phyloP scores from a whole-genome alignment of 2,888 invertebrate species.

The Arctia plantaginis region DNA sequence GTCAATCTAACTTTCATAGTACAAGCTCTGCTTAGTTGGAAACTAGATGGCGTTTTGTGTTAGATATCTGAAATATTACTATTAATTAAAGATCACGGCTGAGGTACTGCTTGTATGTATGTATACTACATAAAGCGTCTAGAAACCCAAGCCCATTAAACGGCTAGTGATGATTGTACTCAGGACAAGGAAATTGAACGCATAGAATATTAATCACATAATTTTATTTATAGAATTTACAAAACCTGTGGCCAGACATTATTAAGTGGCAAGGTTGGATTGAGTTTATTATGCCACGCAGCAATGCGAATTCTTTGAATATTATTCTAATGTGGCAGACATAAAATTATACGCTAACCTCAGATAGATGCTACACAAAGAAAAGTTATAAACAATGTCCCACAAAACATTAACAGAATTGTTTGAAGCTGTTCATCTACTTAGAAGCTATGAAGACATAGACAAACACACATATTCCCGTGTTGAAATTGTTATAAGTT shows the following conservation, averaged over 20 bases:
- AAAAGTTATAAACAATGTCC: not conserved
- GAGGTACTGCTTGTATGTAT: not conserved
- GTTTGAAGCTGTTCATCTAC: not conserved
- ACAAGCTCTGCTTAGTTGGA: too few species aligned
- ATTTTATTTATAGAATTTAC: slow-evolving; percentile 39
- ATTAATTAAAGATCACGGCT: too few species aligned
- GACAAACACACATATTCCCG: not conserved
- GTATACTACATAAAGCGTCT: not conserved
- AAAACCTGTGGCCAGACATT: slow-evolving; percentile 40
- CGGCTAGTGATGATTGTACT: slow-evolving; percentile 15
- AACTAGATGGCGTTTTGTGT: too few species aligned
- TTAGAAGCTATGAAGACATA: not conserved
- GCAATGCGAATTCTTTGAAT: slow-evolving; percentile 49
- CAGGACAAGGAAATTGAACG: slow-evolving; percentile 48
- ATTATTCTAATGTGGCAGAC: slow-evolving; percentile 17
- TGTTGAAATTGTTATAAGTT: not conserved
- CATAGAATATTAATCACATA: slow-evolving; percentile 48
- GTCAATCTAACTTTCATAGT: too few species aligned
- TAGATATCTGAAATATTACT: too few species aligned
- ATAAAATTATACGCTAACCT: not conserved
- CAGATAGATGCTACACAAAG: not conserved
- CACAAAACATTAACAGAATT: not conserved
- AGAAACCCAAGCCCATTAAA: not conserved
- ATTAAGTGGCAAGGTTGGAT: slow-evolving; percentile 40
- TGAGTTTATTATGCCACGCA: slow-evolving; percentile 25